Evolutionary conservation across 1,140 invertebrate genomes (phyloP).

Genomic region (Drosophila carrolli): DNA sequence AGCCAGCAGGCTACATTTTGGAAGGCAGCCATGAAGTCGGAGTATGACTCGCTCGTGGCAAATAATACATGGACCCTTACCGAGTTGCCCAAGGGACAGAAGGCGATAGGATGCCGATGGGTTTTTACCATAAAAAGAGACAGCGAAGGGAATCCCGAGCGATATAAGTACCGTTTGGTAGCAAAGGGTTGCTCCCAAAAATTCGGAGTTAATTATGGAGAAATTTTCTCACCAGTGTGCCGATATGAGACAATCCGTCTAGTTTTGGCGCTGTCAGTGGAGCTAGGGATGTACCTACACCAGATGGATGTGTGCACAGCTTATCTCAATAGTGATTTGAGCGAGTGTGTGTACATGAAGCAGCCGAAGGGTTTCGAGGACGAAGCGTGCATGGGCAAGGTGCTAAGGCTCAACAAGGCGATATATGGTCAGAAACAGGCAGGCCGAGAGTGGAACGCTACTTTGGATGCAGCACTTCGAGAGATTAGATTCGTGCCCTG

Average conservation of each 20-base stretch:
- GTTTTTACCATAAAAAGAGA: slow-evolving; percentile 4
- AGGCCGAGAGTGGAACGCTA: no score
- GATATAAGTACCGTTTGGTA: neutral
- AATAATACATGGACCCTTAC: no score
- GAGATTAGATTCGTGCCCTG: no score
- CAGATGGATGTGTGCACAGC: no score
- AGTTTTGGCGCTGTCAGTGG: slow-evolving; percentile 45
- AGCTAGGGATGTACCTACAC: neutral
- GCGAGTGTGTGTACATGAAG: slow-evolving; percentile 1
- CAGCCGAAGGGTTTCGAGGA: neutral
- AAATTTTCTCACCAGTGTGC: slow-evolving; percentile 42
- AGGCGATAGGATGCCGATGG: slow-evolving; percentile 12
- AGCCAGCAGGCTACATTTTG: slow-evolving; percentile 5
- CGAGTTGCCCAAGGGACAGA: slow-evolving; percentile 7
- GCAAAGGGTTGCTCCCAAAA: slow-evolving; percentile 7
- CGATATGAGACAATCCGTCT: slow-evolving; percentile 65
- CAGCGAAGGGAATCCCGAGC: neutral
- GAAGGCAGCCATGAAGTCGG: slow-evolving; percentile 9
- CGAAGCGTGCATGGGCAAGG: slow-evolving; percentile 1
- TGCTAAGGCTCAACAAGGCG: slow-evolving; percentile 30
- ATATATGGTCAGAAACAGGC: slow-evolving; percentile 33
- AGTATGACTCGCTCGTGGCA: slow-evolving; percentile 2
- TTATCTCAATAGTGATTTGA: neutral
- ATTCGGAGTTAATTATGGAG: slow-evolving; percentile 1
- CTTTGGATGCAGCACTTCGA: no score